These are phyloP conservation scores for Solenodon paradoxus DNA, from an alignment of 2,113 vertebrate species.

Conservation along the genomic window DNA sequence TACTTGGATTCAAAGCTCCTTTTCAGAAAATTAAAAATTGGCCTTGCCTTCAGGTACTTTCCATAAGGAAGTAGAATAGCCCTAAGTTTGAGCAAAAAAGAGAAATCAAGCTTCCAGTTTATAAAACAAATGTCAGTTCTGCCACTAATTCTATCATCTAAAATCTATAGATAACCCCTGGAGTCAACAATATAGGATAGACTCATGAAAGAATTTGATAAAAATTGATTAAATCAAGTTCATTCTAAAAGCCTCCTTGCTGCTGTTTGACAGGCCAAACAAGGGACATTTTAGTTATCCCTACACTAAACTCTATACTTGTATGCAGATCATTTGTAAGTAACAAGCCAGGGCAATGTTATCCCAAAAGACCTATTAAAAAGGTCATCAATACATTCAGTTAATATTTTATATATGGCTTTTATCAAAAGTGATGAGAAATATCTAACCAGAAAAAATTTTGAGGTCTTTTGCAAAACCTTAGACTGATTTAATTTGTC, in stretches of 20 bases:
- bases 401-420: not conserved
- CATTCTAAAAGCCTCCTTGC: not conserved
- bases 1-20: conserved; percentile 12
- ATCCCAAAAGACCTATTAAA: not conserved
- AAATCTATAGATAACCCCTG: not conserved
- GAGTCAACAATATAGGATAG: not conserved
- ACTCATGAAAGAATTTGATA: not conserved
- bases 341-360: not conserved
- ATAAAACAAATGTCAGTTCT: not conserved
- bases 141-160: not conserved
- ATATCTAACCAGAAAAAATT: not conserved
- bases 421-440: not conserved
- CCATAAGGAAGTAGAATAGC: not conserved
- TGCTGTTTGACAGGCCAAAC: not conserved
- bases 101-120: not conserved
- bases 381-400: not conserved
- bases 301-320: not conserved
- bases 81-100: not conserved
- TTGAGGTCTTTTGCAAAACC: not conserved
- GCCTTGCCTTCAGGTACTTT: not conserved
- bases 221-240: not conserved
- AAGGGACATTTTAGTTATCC: not conserved
- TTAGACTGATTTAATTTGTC: not conserved
- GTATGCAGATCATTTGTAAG: not conserved
- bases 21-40: not conserved